These are phyloP conservation scores for Pimephales promelas DNA, from an alignment of 2,113 vertebrate species.

Conservation along the genomic window DNA sequence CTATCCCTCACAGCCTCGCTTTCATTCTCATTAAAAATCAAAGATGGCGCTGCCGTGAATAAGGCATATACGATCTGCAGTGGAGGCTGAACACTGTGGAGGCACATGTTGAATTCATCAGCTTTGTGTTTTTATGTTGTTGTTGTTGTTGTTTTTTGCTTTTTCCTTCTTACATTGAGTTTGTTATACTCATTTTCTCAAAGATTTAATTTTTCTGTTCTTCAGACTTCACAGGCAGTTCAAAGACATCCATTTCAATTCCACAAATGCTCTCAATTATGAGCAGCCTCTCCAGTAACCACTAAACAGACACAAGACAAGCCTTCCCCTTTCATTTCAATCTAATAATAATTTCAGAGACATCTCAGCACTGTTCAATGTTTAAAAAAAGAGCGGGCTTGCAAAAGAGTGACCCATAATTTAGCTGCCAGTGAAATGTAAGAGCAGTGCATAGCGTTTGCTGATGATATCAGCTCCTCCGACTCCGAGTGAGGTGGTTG, in stretches of 20 bases:
- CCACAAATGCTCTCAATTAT: constrained; percentile 3
- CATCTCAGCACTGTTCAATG: background rate
- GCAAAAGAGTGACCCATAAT: constrained; percentile 45
- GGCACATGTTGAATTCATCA: constrained; percentile 17
- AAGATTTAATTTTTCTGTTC: constrained; percentile 38
- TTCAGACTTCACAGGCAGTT: constrained; percentile 39
- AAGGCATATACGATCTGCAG: background rate
- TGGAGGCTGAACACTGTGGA: background rate
- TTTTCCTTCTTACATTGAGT: constrained; percentile 13
- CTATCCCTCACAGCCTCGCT: no score
- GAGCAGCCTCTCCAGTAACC: constrained; percentile 22
- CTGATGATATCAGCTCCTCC: constrained; percentile 27
- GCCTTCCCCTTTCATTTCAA: constrained; percentile 45
- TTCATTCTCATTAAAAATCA: no score
- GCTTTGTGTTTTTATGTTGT: no score
- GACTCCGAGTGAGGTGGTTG: constrained; percentile 2
- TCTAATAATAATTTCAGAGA: constrained; percentile 42
- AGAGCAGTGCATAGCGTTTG: background rate
- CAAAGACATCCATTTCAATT: constrained; percentile 28
- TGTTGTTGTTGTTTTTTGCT: background rate
- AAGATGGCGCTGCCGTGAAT: no score
- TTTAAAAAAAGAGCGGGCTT: constrained; percentile 44
- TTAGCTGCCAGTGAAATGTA: constrained; percentile 42
- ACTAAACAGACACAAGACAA: constrained; percentile 30
- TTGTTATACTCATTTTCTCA: constrained; percentile 45